Evolutionary conservation across 1,140 invertebrate species (phyloP).

Genomic region (Manduca sexta): DNA sequence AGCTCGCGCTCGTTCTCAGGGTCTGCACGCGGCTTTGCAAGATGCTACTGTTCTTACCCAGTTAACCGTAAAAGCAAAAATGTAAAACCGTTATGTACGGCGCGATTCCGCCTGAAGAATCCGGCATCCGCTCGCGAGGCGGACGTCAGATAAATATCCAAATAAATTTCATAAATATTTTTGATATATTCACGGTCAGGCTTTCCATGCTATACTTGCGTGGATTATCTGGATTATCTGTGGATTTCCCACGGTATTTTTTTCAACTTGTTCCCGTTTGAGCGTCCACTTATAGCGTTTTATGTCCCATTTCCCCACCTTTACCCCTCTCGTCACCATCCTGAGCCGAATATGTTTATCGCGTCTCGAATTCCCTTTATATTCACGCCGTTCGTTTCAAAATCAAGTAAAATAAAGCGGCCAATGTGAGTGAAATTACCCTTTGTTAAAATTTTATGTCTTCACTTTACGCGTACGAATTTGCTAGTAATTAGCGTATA

Average conservation of each 20-base stretch:
- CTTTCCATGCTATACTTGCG: slow-evolving; percentile 59
- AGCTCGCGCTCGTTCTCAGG: too few relatives aligned
- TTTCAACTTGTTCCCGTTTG: slow-evolving; percentile 53
- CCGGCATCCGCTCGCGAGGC: slow-evolving; percentile 3
- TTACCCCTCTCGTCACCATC: too few relatives aligned
- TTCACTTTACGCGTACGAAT: slow-evolving; percentile 30
- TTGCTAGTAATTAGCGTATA: slow-evolving; percentile 25
- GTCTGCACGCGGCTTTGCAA: too few relatives aligned
- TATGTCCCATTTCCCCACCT: too few relatives aligned
- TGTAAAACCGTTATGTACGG: neutral
- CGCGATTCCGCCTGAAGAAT: neutral
- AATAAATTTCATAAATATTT: slow-evolving; percentile 62
- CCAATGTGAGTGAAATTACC: slow-evolving; percentile 21
- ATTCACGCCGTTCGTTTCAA: slow-evolving; percentile 26
- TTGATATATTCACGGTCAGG: slow-evolving; percentile 68
- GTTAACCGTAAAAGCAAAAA: neutral
- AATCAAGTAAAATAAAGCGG: slow-evolving; percentile 30
- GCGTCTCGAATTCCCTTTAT: too few relatives aligned
- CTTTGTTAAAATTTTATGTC: slow-evolving; percentile 55
- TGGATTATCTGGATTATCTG: slow-evolving; percentile 67
- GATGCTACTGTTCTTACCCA: too few relatives aligned
- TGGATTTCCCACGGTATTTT: slow-evolving; percentile 49
- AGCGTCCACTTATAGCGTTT: slow-evolving; percentile 54
- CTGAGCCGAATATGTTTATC: too few relatives aligned
- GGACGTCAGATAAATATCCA: slow-evolving; percentile 40